Conservation (phyloP, 2,797 vertebrate species). For the Cygnus olor region DNA sequence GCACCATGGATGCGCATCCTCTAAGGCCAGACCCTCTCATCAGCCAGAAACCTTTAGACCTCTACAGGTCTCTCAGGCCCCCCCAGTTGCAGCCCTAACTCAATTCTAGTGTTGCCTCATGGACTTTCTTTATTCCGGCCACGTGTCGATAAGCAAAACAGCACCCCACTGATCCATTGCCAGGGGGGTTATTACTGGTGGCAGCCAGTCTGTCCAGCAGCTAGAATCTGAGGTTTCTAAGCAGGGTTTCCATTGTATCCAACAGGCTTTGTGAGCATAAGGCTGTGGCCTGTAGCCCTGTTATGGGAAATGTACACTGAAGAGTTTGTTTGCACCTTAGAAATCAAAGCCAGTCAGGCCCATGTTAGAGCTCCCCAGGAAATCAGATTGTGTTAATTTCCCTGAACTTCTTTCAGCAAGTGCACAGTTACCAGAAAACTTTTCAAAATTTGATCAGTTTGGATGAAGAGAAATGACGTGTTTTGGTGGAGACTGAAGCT, state of each 20-base stretch:
- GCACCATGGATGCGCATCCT: not conserved
- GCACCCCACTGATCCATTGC: not conserved
- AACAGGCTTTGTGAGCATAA: not conserved
- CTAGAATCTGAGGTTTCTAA: not conserved
- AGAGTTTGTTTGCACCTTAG: not conserved
- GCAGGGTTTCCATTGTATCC: not conserved
- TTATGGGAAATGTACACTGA: not conserved
- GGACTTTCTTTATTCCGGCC: not conserved
- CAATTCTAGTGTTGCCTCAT: not conserved
- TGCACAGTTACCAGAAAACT: constrained; percentile 27
- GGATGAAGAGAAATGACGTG: constrained; percentile 22
- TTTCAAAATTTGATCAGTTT: constrained; percentile 50
- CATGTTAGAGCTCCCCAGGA: not conserved
- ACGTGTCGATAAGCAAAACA: not conserved
- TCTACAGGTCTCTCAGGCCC: not conserved
- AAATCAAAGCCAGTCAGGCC: not conserved
- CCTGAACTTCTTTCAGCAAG: constrained; percentile 11
- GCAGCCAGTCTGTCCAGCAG: not conserved
- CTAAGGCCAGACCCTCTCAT: not conserved
- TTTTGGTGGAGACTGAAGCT: constrained; percentile 31
- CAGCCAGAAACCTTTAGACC: not conserved
- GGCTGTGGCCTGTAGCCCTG: not conserved
- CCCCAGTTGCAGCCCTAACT: not conserved
- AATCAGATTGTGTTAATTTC: constrained; percentile 7
- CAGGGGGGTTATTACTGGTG: not conserved